Conservation (phyloP, 2,888 invertebrate species). For the Clanis bilineata region DNA sequence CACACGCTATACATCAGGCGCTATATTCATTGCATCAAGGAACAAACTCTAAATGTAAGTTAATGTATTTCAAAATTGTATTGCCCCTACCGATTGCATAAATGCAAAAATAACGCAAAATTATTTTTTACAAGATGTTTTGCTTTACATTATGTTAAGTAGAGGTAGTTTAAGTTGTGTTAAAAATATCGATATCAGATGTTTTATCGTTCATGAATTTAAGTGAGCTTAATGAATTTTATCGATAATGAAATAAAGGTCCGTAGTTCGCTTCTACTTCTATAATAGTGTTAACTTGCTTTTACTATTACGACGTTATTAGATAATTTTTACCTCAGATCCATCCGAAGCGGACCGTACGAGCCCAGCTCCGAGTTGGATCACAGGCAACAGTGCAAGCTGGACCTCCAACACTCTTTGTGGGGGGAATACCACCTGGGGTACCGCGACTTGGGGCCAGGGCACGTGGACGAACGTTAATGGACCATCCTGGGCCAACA, state of each 20-base stretch:
- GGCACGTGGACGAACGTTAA: constrained; percentile 83
- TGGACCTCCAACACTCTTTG: constrained; percentile 21
- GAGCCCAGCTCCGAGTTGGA: constrained; percentile 52
- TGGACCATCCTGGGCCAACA: constrained; percentile 88
- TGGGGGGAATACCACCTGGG: constrained; percentile 15
- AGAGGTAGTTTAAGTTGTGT: no score
- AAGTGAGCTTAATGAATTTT: no score
- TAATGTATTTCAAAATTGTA: background rate
- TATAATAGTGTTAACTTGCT: no score
- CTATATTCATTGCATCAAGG: constrained; percentile 47
- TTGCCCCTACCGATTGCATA: no score
- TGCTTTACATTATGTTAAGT: no score
- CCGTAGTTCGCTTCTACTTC: no score
- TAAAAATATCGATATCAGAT: no score
- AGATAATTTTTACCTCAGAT: constrained; percentile 22
- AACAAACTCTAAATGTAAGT: constrained; percentile 26
- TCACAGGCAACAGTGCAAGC: constrained; percentile 32
- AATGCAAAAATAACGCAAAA: no score
- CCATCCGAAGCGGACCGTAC: constrained; percentile 40
- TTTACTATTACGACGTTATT: background rate
- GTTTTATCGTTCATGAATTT: no score
- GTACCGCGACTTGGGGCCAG: constrained; percentile 78
- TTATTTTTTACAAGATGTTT: no score
- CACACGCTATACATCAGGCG: constrained; percentile 53
- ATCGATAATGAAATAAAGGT: no score